Base-by-base conservation (phyloP, 2,888 invertebrate genomes). In the Drosophila phalerata region DNA sequence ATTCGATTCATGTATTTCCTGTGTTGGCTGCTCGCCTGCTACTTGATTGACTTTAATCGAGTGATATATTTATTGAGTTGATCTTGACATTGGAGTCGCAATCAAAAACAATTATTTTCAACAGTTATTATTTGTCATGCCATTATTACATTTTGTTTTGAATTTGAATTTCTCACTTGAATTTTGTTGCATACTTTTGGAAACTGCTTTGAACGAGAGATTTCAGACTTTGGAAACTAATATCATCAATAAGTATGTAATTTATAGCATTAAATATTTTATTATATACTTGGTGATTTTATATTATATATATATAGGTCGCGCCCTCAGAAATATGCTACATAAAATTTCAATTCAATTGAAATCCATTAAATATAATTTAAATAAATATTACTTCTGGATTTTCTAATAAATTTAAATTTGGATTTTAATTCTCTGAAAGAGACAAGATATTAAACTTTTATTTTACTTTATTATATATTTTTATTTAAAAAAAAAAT, bases 1-100 rank as follows among this genome's bases (percentile, higher is more conserved):
- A 19, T 25, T 47, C 6, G 45, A 57, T 57, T 47, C 32, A 42
- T 56, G 48, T 58, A 45, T 38, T 58, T 45, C 45, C 69, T 67
- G 74, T 51, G 47, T 22, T 13, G 30, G 22, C 40, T 30, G 25
- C 30, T 64, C 38, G 77, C 51, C 77, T 77, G 77, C 32, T 38
- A 32, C 38, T 73, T 73, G 73, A 73, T 73, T 73, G 73, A 77
- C 66, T 73, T 48, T 43, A 55, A 60, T 65, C 15, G 51, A 55
- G 45, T 28, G 70, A 57, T 65, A 55, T 58, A 42, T 28, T 42
- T 49, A 57, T 34, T 49, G 17, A 15, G 37, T 51, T 55, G 51
- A 61, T 60, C 52, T 66, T 48, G 32, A 57, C 51, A 52, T 65
- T 51, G 49, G 25, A 58, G 34, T 17, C 38, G 32, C 15, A 34